phyloP scores from a whole-genome alignment of 53 echinoderm and acorn worm genomes.

The Astropecten irregularis region DNA sequence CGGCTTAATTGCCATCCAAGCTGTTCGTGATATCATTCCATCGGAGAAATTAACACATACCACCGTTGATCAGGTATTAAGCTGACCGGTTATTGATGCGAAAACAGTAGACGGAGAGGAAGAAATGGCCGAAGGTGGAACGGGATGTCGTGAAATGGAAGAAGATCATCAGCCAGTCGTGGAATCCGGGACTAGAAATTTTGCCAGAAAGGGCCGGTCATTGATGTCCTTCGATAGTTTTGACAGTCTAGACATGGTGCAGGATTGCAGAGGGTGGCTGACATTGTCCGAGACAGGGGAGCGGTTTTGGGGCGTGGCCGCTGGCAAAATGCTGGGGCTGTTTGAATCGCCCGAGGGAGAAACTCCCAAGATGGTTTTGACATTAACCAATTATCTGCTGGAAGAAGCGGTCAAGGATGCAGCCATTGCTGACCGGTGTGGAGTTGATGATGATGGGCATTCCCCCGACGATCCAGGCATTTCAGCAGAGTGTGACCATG shows the following conservation, averaged over 20 bases:
- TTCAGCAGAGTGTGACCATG: not conserved
- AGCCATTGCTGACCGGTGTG: too few species aligned
- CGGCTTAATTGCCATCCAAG: too few species aligned
- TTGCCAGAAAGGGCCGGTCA: not conserved
- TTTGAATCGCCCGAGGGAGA: slow-evolving; percentile 21
- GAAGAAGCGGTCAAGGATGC: not conserved
- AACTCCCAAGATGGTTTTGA: slow-evolving; percentile 3
- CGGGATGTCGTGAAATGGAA: not conserved
- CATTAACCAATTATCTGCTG: not conserved
- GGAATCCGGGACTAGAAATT: not conserved
- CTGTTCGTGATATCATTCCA: too few species aligned
- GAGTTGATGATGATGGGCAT: too few species aligned
- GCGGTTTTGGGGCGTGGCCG: slow-evolving; percentile 38
- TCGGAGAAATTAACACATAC: too few species aligned
- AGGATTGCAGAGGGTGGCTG: slow-evolving; percentile 29
- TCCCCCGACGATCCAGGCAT: not conserved
- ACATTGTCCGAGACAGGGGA: not conserved
- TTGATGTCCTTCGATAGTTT: slow-evolving; percentile 37
- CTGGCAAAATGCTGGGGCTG: slow-evolving; percentile 33
- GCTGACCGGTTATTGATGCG: too few species aligned
- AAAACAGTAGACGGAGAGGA: too few species aligned
- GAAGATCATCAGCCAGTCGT: slow-evolving; percentile 1
- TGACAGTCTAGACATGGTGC: slow-evolving; percentile 21
- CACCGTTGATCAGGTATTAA: too few species aligned
- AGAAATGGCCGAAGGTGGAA: slow-evolving; percentile 23